phyloP scores from a whole-genome alignment of 2,888 invertebrate genomes.

The Syrphus vitripennis region DNA sequence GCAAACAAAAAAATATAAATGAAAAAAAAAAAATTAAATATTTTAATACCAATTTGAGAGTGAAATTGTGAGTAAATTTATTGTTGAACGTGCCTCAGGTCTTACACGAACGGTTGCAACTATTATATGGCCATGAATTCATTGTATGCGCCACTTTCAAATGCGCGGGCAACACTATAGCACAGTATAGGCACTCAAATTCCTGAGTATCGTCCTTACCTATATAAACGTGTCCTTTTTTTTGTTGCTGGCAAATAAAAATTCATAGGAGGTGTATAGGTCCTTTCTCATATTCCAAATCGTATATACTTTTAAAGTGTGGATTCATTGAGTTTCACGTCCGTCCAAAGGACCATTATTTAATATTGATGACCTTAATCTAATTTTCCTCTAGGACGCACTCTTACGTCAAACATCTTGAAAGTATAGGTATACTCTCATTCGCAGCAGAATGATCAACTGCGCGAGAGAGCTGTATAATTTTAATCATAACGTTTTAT shows the following conservation, averaged over 20 bases:
- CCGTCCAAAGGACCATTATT: not conserved
- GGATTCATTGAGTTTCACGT: not conserved
- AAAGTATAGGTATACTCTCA: not conserved
- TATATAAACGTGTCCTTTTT: not conserved
- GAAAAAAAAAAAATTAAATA: conserved; percentile 42
- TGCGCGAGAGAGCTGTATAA: conserved; percentile 3
- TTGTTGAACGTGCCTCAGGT: conserved; percentile 41
- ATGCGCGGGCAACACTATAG: not conserved
- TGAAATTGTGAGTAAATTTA: conserved; percentile 60
- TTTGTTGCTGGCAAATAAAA: not conserved
- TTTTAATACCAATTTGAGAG: conserved; percentile 57
- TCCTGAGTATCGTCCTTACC: not conserved
- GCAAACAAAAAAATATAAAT: not conserved
- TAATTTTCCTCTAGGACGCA: not conserved
- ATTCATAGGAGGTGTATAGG: not conserved
- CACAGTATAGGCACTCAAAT: not conserved
- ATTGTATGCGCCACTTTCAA: not conserved
- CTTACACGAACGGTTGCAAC: conserved; percentile 13
- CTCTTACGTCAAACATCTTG: not conserved
- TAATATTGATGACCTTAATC: not conserved
- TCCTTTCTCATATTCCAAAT: not conserved
- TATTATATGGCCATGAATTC: conserved; percentile 32
- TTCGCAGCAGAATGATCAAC: conserved; percentile 14
- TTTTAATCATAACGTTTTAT: conserved; percentile 57
- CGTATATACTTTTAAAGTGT: not conserved